phyloP scores from a whole-genome alignment of 1,140 invertebrate genomes.

The Euura saliciscinereae region DNA sequence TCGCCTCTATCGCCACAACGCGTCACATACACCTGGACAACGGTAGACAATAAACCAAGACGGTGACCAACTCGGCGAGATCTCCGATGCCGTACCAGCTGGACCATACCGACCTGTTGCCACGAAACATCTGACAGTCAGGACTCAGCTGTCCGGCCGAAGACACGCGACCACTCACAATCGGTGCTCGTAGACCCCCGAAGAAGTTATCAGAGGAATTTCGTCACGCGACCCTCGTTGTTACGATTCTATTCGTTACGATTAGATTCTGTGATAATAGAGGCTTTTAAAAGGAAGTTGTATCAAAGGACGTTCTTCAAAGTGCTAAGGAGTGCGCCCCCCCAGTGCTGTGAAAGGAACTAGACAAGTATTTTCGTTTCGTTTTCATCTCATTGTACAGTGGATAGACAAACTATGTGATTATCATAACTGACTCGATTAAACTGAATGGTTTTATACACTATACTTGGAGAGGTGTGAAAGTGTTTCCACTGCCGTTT shows the following conservation, averaged over 20 bases:
- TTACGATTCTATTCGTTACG: too few relatives aligned
- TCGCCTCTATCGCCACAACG: background rate
- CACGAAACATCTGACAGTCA: constrained; percentile 38
- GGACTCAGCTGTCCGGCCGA: constrained; percentile 48
- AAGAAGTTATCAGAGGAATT: background rate
- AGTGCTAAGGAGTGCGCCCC: too few relatives aligned
- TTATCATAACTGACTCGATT: background rate
- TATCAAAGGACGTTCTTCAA: too few relatives aligned
- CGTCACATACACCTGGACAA: background rate
- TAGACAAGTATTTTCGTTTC: background rate
- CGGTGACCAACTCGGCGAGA: constrained; percentile 9
- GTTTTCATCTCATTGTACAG: background rate
- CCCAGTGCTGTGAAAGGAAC: background rate
- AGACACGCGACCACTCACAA: constrained; percentile 22
- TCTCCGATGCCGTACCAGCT: constrained; percentile 28
- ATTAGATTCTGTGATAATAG: too few relatives aligned
- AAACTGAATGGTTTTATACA: background rate
- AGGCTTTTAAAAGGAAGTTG: too few relatives aligned
- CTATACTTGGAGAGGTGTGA: background rate
- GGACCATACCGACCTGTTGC: constrained; percentile 30
- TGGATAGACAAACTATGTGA: constrained; percentile 1
- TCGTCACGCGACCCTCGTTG: background rate
- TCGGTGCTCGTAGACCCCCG: background rate
- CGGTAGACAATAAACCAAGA: background rate
- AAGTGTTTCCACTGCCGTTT: background rate